Conservation (phyloP, 2,888 invertebrate genomes). For the Sminthurinus aureus region DNA sequence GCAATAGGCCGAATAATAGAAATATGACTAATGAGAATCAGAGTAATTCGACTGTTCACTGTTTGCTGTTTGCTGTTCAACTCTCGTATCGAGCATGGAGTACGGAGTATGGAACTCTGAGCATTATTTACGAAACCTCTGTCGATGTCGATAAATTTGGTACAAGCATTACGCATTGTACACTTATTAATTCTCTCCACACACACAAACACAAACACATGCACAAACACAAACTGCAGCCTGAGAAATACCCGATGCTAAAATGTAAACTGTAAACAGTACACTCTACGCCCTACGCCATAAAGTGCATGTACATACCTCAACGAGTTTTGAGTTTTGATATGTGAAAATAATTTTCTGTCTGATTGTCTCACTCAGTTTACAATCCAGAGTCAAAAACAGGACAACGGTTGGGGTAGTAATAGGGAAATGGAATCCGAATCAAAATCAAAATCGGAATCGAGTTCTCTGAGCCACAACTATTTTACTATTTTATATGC, state of each 20-base stretch:
- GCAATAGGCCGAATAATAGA: conserved; percentile 36
- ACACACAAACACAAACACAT: neutral
- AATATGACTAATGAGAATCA: conserved; percentile 1
- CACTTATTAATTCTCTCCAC: neutral
- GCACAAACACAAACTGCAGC: neutral
- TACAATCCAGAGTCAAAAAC: neutral
- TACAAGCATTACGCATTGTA: too few species aligned
- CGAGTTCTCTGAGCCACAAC: neutral
- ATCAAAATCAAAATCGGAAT: too few species aligned
- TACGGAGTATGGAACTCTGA: neutral
- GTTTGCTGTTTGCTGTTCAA: neutral
- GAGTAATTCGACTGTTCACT: neutral
- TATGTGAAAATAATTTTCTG: neutral
- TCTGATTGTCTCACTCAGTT: neutral
- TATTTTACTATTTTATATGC: neutral
- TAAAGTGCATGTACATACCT: neutral
- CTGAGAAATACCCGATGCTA: too few species aligned
- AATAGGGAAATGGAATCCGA: neutral
- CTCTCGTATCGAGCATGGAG: neutral
- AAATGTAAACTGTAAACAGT: neutral
- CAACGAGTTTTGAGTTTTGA: neutral
- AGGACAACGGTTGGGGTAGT: neutral
- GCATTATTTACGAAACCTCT: neutral
- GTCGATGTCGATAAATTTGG: neutral
- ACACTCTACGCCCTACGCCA: too few species aligned